A percentile compares a stretch with the other conserved stretches of the same genome.
Evolutionary conservation across 2,888 invertebrate genomes (phyloP).

Genomic region (Pristionchus entomophagus): DNA sequence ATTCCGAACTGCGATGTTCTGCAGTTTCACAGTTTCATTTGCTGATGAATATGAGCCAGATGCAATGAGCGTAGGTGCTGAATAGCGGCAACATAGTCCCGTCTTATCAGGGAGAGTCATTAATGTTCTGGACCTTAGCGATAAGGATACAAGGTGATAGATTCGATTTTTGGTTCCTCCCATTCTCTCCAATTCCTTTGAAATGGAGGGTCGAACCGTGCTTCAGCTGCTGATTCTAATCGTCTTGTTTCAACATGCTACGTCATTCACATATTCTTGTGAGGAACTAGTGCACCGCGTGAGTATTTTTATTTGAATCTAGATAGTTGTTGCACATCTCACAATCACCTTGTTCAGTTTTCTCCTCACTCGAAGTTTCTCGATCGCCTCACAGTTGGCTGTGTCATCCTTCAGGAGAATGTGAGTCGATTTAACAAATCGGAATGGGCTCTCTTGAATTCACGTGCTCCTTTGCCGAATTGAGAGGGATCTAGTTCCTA

Average conservation of each 20-base stretch:
- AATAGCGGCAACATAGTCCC: no score
- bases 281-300: not conserved
- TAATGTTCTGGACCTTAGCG: no score
- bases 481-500: no score
- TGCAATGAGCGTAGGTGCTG: no score
- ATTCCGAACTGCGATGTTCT: no score
- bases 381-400: not conserved
- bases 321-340: not conserved
- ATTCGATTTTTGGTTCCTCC: no score
- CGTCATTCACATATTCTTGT: not conserved
- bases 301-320: not conserved
- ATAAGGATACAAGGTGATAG: no score
- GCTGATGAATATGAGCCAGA: no score
- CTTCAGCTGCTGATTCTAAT: not conserved
- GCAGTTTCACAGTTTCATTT: no score
- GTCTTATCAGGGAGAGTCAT: no score
- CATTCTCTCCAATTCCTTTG: no score
- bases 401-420: not conserved
- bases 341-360: not conserved
- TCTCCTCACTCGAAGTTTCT: not conserved
- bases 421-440: not conserved
- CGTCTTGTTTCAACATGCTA: not conserved
- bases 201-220: not conserved
- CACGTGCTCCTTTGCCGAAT: not conserved
- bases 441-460: not conserved